phyloP scores from a whole-genome alignment of 2,888 invertebrate genomes.

The Torymus auratus region DNA sequence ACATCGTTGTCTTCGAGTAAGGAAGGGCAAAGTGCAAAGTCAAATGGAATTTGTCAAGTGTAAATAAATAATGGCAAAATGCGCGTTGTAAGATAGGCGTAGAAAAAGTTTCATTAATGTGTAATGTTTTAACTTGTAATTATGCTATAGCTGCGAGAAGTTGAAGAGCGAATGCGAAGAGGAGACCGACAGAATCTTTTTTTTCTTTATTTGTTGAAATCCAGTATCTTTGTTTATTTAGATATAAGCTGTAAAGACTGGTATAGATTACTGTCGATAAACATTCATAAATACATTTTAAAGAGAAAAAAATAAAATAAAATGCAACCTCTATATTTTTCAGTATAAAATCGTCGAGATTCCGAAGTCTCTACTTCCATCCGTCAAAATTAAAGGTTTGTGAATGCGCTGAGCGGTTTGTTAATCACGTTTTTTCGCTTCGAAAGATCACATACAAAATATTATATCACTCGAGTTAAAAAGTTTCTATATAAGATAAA shows the following conservation, averaged over 20 bases:
- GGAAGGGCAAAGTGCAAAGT: slow-evolving; percentile 38
- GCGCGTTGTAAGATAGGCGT: slow-evolving; percentile 48
- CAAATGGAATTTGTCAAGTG: slow-evolving; percentile 36
- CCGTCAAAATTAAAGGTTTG: slow-evolving; percentile 42
- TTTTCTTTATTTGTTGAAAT: background rate
- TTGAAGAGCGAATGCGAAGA: slow-evolving; percentile 9
- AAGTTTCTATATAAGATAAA: slow-evolving; percentile 36
- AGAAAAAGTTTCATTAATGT: slow-evolving; percentile 32
- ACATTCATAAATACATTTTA: slow-evolving; percentile 1
- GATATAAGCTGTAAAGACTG: background rate
- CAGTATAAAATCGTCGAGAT: background rate
- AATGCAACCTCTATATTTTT: slow-evolving; percentile 1
- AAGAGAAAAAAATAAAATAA: background rate
- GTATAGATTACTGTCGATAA: background rate
- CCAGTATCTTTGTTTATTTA: no score
- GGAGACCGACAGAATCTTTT: slow-evolving; percentile 26
- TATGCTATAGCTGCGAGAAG: slow-evolving; percentile 21
- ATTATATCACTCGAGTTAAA: slow-evolving; percentile 20
- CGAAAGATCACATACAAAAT: background rate
- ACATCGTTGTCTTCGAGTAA: slow-evolving; percentile 8
- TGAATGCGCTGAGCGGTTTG: slow-evolving; percentile 46
- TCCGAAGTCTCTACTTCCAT: slow-evolving; percentile 43
- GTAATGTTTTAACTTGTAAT: slow-evolving; percentile 43
- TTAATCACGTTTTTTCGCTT: slow-evolving; percentile 41
- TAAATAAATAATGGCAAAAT: slow-evolving; percentile 46